phyloP scores from a whole-genome alignment of 2,113 vertebrate genomes.

The Columbina picui region DNA sequence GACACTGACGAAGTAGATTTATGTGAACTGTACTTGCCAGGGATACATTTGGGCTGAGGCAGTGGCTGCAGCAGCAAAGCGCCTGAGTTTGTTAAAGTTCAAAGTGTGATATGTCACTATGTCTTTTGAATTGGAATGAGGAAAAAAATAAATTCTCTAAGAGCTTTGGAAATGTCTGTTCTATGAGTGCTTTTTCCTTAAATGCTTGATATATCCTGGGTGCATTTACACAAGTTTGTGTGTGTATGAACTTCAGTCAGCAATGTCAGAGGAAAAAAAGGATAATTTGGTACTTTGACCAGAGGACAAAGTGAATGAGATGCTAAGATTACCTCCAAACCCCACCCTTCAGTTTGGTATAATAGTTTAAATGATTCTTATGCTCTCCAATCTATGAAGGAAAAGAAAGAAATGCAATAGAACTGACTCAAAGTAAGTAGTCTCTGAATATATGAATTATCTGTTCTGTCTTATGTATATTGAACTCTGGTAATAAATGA shows the following conservation, averaged over 20 bases:
- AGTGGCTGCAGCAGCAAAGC: not conserved
- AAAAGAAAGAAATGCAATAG: not conserved
- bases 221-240: not conserved
- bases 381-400: not conserved
- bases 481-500: not conserved
- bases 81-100: not conserved
- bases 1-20: not conserved
- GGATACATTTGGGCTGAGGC: fast-evolving
- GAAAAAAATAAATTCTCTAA: not conserved
- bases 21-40: not conserved
- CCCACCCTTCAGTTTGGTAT: not conserved
- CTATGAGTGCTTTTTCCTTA: not conserved
- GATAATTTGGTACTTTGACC: not conserved
- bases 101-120: not conserved
- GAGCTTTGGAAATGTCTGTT: not conserved
- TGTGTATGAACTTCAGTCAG: not conserved
- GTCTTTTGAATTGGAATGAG: not conserved
- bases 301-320: not conserved
- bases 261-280: not conserved
- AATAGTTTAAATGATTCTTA: not conserved
- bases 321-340: not conserved
- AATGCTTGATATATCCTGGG: not conserved
- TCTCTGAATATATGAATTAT: not conserved
- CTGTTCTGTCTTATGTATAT: not conserved
- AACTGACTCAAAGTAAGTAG: not conserved